Base-by-base conservation (phyloP, 2,888 invertebrate species). In the Nasonia oneida region DNA sequence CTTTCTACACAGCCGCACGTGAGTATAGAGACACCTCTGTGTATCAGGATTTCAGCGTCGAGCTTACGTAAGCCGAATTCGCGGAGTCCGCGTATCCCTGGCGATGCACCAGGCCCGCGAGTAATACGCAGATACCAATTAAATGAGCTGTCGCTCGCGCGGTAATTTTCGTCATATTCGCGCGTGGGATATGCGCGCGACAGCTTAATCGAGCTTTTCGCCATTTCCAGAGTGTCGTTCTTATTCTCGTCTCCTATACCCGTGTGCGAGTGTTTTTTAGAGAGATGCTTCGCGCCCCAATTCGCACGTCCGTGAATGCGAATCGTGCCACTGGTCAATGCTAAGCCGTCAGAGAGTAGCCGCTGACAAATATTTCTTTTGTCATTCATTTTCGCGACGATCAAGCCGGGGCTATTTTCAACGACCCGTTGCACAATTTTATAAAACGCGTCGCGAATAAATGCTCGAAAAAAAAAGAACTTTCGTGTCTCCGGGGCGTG, bases 91-190 rank as follows among this genome's bases (percentile, higher is more conserved):
- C 29, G 29, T 29, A n/a, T 39, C 18, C 15, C 57, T 83, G 79
- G 80, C 83, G n/a, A 14, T n/a, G 15, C 57, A 83, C 83, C 79
- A 86, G 80, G 23, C 39, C 18, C 23, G 42, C 39, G 47, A 53
- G 74, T 71, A 84, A 39, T 39, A 79, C 67, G 80, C 23, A 50
- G 57, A 80, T 80, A 76, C 76, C 80, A 83, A 83, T 86, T 86
- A 80, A 82, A 83, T 53, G 78, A 79, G 70, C 75, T 86, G 86
- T 83, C 80, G 80, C 70, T 79, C 77, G 12, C 81, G 15, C 15
- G 76, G 53, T 57, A 61, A 81, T 78, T 85, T 78, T 81, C 77
- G 53, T 64, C 57, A 10, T 15, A 64, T 53, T 61, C 77, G 57
- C 73, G 73, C 77, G 57, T 42, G 73, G 37, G n/a, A 64, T 37